Base-by-base conservation (phyloP, 2,797 vertebrate species). In the Molossus alvarezi region DNA sequence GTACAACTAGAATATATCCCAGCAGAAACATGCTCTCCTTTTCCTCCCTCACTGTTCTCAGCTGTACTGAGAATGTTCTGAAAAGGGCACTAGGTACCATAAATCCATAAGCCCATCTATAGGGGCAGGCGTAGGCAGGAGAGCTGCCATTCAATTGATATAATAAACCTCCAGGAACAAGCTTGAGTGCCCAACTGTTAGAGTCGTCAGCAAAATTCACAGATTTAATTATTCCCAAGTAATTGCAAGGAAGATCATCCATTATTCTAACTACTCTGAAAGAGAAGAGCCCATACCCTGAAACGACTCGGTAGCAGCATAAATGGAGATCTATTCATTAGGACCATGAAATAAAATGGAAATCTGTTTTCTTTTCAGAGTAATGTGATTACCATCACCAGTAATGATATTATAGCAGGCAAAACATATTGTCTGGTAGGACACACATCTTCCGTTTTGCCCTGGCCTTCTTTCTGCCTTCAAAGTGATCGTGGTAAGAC, bases 141-240 rank as follows among this genome's bases (percentile, higher is more conserved):
- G 79, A 58, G 37, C 71, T 92, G 83, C 13, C 95, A 81, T 81
- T 95, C 57, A 57, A 85, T 53, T 97, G 96, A 96, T 81, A 92
- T 79, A 96, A 97, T 96, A 97, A 98, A 97, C 88, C 75, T 95
- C 77, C 53, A 94, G 25, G 67, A 96, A 96, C 58, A 95, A 88
- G 12, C 21, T 93, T 97, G 80, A 88, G 90, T 84, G 8, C 37
- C 93, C 79, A 45, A 76, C 97, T 88, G 37, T 41, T 96, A 94
- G 18, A 97, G 94, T 91, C 73, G 72, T 97, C 94, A 97, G 93
- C 86, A 96, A 95, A 97, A 95, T 67, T 81, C 91, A 92, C 71
- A 97, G 82, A 97, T 96, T 98, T 98, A 98, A 97, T 97, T 98
- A 97, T 67, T 97, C 37, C 17, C 86, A 14, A 97, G 92, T 95